A percentile compares a stretch with the other conserved stretches of the same genome.
Evolutionary conservation across 2,797 vertebrate genomes (phyloP).

Genomic region (Sebastes nivosus): DNA sequence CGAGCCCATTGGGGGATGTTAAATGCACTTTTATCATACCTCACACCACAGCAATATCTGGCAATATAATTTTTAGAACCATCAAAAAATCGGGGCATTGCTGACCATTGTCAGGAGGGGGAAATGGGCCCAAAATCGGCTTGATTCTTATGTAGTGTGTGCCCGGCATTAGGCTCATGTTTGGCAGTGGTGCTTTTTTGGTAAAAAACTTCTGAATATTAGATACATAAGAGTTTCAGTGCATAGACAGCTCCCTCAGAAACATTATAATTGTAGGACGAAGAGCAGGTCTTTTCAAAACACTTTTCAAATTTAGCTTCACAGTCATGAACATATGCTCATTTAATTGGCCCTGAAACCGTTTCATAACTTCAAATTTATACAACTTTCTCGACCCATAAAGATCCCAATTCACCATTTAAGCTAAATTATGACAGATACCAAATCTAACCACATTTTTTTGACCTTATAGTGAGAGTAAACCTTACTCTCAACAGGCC

Average conservation of each 20-base stretch:
- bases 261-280: neutral
- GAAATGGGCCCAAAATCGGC: neutral
- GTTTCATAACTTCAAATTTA: neutral
- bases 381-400: neutral
- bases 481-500: neutral
- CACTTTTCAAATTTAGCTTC: neutral
- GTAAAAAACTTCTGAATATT: neutral
- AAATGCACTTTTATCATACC: neutral
- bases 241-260: neutral
- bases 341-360: neutral
- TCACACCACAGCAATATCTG: neutral
- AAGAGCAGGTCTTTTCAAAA: neutral
- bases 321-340: neutral
- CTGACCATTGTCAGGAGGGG: neutral
- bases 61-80: neutral
- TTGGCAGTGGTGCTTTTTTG: neutral
- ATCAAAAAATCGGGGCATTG: neutral
- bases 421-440: neutral
- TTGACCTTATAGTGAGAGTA: neutral
- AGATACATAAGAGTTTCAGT: neutral
- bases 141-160: too few species aligned
- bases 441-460: neutral
- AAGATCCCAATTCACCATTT: neutral
- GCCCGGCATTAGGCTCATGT: neutral
- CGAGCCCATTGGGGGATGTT: accelerated